Percentiles rank a stretch among this genome's conserved stretches.
phyloP scores from a whole-genome alignment of 1,140 invertebrate genomes.

The Dicyema japonicum region DNA sequence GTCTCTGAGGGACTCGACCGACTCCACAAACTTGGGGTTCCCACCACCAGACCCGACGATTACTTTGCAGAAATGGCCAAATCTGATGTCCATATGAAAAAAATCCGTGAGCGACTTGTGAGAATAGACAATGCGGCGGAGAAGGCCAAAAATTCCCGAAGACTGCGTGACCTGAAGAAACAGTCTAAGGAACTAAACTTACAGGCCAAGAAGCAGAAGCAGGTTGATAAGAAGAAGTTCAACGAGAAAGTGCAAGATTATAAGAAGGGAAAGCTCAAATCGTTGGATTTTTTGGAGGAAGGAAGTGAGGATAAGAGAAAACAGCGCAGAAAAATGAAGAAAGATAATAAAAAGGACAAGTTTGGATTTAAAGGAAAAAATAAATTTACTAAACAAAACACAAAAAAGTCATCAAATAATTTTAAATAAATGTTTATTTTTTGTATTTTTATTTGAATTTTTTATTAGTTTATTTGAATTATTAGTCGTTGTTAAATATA shows the following conservation, averaged over 20 bases:
- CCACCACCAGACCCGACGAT: constrained; percentile 54
- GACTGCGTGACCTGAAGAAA: not conserved
- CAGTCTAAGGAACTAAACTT: not conserved
- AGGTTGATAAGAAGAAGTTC: not conserved
- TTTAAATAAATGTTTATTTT: too few species aligned
- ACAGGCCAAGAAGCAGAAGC: not conserved
- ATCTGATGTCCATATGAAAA: constrained; percentile 80
- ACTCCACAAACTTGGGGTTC: constrained; percentile 36
- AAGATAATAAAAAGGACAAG: too few species aligned
- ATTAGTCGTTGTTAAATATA: too few species aligned
- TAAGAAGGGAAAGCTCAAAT: constrained; percentile 1
- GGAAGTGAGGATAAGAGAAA: constrained; percentile 1
- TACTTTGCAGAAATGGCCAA: constrained; percentile 98
- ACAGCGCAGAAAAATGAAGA: too few species aligned
- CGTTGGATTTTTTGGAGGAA: not conserved
- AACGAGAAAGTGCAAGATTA: not conserved
- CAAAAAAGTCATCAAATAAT: too few species aligned
- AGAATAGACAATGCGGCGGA: not conserved
- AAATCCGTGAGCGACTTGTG: constrained; percentile 19
- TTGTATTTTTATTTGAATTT: too few species aligned
- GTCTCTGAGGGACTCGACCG: constrained; percentile 39
- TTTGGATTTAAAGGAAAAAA: too few species aligned
- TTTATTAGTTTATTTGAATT: too few species aligned
- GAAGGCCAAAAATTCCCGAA: not conserved
- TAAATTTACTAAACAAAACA: too few species aligned